phyloP scores from a whole-genome alignment of 1,140 invertebrate species.

The Zeugodacus cucurbitae region DNA sequence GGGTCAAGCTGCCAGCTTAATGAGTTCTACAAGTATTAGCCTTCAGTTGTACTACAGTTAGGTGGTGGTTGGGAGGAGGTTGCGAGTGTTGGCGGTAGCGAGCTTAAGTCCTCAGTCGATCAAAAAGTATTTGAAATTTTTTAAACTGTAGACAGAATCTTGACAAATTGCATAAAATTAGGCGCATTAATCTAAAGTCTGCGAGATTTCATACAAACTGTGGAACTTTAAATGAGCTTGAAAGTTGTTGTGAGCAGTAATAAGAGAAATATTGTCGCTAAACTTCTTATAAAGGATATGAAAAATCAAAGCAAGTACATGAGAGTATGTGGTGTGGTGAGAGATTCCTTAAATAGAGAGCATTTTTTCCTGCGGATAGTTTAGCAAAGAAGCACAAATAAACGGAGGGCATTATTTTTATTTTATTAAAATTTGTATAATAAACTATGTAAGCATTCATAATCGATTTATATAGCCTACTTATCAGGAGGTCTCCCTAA shows the following conservation, averaged over 20 bases:
- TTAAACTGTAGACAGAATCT: neutral
- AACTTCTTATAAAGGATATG: no score
- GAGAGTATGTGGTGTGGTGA: no score
- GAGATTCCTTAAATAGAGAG: no score
- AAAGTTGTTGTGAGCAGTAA: neutral
- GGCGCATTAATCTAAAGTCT: neutral
- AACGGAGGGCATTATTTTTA: no score
- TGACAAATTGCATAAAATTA: conserved; percentile 31
- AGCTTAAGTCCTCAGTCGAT: neutral
- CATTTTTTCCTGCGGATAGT: no score
- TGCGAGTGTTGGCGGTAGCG: neutral
- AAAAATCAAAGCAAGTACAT: no score
- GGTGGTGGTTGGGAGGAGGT: neutral
- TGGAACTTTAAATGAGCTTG: neutral
- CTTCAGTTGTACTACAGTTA: neutral
- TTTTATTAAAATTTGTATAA: no score
- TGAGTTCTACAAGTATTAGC: neutral
- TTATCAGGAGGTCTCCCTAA: no score
- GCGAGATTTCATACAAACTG: neutral
- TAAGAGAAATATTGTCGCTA: no score
- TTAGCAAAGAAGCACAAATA: no score
- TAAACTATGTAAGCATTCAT: no score
- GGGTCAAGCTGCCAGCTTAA: neutral
- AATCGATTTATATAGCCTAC: no score
- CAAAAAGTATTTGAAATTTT: neutral